Percentiles rank a stretch among this genome's conserved stretches.
phyloP scores from a whole-genome alignment of 2,113 vertebrate genomes.

The Tupaia tana region DNA sequence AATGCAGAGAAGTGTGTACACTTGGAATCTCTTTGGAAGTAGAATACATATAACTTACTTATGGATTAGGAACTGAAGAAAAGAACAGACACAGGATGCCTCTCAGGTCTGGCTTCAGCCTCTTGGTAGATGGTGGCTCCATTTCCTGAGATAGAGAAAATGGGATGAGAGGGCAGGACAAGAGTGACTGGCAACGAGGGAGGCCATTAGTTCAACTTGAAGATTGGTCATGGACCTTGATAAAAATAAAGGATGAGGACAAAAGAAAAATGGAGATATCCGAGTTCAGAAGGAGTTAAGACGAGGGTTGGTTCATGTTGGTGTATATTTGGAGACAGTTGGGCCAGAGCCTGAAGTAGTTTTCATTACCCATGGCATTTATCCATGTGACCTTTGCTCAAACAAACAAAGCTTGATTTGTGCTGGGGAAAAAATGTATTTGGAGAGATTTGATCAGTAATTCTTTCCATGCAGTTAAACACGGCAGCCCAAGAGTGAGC shows the following conservation, averaged over 20 bases:
- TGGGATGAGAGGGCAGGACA: background rate
- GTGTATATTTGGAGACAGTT: background rate
- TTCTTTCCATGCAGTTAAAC: conserved; percentile 74
- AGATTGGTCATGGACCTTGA: background rate
- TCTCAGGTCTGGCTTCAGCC: background rate
- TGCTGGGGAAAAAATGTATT: background rate
- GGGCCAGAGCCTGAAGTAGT: background rate
- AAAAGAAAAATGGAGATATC: background rate
- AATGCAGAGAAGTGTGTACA: too few species aligned
- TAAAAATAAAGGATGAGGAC: background rate
- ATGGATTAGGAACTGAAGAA: background rate
- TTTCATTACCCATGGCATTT: background rate
- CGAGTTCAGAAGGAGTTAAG: background rate
- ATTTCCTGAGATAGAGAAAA: background rate
- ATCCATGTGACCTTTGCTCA: background rate
- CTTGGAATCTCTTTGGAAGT: background rate
- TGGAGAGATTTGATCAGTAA: conserved; percentile 58
- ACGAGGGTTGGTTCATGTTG: background rate
- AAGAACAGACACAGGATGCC: background rate
- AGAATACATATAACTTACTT: background rate
- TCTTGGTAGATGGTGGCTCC: background rate
- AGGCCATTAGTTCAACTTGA: background rate
- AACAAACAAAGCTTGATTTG: conserved; percentile 26
- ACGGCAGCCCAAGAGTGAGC: conserved; percentile 52
- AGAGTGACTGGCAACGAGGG: background rate